phyloP scores from a whole-genome alignment of 2,888 invertebrate species.

The Eurois occulta region DNA sequence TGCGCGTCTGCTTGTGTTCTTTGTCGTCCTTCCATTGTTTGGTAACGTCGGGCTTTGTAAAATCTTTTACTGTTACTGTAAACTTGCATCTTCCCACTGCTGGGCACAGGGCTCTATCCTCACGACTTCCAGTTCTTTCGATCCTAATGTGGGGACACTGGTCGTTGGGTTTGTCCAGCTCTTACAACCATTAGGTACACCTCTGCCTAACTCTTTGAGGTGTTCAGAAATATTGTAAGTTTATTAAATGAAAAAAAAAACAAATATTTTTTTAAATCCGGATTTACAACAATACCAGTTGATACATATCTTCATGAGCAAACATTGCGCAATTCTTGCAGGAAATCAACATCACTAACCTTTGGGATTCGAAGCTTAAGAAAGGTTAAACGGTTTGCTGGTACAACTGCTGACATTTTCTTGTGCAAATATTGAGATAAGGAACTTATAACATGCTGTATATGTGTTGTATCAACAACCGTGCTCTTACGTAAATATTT shows the following conservation, averaged over 20 bases:
- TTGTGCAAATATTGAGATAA: constrained; percentile 13
- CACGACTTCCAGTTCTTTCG: too few relatives aligned
- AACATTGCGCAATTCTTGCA: neutral
- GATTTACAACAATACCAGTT: neutral
- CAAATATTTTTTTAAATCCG: too few relatives aligned
- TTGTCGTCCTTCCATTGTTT: neutral
- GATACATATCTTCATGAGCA: neutral
- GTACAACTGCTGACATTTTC: constrained; percentile 7
- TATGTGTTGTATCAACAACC: neutral
- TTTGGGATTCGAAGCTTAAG: constrained; percentile 2
- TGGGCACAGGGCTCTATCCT: too few relatives aligned
- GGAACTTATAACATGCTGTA: too few relatives aligned
- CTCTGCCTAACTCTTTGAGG: too few relatives aligned
- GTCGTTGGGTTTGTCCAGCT: too few relatives aligned
- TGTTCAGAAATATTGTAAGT: too few relatives aligned
- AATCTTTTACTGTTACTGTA: too few relatives aligned
- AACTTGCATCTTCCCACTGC: too few relatives aligned
- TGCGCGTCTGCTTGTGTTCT: neutral
- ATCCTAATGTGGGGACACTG: too few relatives aligned
- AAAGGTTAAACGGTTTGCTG: constrained; percentile 24
- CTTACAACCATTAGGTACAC: too few relatives aligned
- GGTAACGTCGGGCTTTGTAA: neutral
- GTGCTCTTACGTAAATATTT: neutral
- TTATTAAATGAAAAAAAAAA: too few relatives aligned
- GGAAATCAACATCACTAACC: constrained; percentile 37